Evolutionary conservation across 2,888 invertebrate species (phyloP), one percentile per base, ranked within the genome.

Genomic region (Drosophila mimica): DNA sequence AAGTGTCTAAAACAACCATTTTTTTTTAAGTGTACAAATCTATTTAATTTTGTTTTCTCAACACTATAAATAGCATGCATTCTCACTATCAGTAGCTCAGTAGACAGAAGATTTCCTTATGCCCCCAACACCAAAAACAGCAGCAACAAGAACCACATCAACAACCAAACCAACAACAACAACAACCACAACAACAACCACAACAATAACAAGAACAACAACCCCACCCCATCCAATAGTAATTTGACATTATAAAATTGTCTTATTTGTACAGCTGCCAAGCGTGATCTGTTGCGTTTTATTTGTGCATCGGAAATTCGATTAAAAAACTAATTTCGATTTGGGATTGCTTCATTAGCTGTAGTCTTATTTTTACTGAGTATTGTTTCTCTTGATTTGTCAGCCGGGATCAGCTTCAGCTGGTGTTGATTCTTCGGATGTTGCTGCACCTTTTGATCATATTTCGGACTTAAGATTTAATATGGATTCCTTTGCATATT

Each of bases 31-130:
- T 52, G 63, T 65, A 43, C 0, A 34, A 36, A 54, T 25, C 11
- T 11, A n/a, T 25, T 28, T 46, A 33, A 36, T 4, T 59, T 52
- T 40, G 4, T 34, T 0, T 54, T 58, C 49, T 13, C 49, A 48
- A 60, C 66, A 71, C 74, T 54, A 56, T 66, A 56, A 51, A 54
- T 65, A 68, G 69, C 75, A 64, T 74, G 69, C 48, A 68, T 61
- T 40, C 57, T 48, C 48, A 63, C 56, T 67, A 67, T 74, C 65
- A 62, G 71, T 69, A 81, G 54, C 17, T 64, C 28, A 34, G 20
- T 64, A 77, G 65, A 69, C 17, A 52, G 38, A 61, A 59, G 40
- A 65, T 25, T 54, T 38, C 46, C 56, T 40, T 17, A n/a, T 38
- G 15, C 38, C 31, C 52, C 17, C 7, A 57, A 43, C 49, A 33